These are phyloP conservation scores for Saimiri boliviensis DNA, from an alignment of 2,113 vertebrate species.

Conservation along the genomic window DNA sequence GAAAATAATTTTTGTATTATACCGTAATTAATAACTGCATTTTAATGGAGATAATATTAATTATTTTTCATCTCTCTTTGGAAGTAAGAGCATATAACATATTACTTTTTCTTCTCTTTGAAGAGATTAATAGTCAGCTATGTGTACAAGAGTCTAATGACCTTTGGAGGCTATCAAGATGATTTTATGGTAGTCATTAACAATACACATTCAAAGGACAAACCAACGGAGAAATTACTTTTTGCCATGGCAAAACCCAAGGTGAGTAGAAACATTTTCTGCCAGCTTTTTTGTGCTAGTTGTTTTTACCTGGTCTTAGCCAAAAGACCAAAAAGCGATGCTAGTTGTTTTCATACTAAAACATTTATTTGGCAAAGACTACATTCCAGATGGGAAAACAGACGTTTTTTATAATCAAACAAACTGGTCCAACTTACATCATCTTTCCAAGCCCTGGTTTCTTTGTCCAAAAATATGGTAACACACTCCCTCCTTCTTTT, in stretches of 20 bases:
- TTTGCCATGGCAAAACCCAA: conserved; percentile 94
- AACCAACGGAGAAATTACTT: conserved; percentile 91
- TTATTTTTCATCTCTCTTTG: conserved; percentile 42
- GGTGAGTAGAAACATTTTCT: conserved; percentile 84
- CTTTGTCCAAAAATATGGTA: not conserved
- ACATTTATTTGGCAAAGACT: not conserved
- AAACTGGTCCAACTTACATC: not conserved
- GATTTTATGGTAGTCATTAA: conserved; percentile 96
- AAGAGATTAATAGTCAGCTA: conserved; percentile 92
- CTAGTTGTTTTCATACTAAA: not conserved
- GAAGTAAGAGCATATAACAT: conserved; percentile 54
- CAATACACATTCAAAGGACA: conserved; percentile 87
- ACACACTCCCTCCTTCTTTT: not conserved
- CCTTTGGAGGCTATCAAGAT: conserved; percentile 95
- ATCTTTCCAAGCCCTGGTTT: conserved; percentile 35
- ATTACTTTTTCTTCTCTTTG: conserved; percentile 68
- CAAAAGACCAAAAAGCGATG: no score
- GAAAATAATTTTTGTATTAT: not conserved
- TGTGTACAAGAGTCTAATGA: conserved; percentile 91
- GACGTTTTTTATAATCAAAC: not conserved
- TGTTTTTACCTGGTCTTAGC: not conserved
- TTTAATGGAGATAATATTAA: conserved; percentile 20
- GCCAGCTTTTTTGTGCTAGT: conserved; percentile 24
- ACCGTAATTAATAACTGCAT: not conserved
- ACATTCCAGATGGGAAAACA: not conserved